Conservation (phyloP, 2,797 vertebrate genomes). For the Podarcis siculus region DNA sequence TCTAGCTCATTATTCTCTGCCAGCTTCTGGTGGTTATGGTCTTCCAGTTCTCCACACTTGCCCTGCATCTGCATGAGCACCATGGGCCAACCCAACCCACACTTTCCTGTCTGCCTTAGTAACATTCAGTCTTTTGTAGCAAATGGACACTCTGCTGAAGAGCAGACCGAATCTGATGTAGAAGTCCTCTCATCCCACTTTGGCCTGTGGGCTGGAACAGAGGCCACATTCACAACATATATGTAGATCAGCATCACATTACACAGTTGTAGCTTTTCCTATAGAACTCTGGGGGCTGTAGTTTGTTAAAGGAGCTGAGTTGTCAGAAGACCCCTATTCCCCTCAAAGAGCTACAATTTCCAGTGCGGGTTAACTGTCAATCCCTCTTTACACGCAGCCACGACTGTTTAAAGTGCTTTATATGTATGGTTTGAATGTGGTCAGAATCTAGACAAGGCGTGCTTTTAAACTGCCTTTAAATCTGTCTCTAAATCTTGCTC, state of each 20-base stretch:
- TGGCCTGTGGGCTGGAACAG: not conserved
- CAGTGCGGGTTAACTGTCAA: too few relatives aligned
- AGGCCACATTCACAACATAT: too few relatives aligned
- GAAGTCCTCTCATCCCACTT: not conserved
- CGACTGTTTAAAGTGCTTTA: too few relatives aligned
- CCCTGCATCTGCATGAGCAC: not conserved
- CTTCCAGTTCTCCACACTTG: not conserved
- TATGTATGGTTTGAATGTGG: too few relatives aligned
- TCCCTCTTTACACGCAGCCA: too few relatives aligned
- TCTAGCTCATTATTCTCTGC: too few relatives aligned
- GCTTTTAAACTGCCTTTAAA: not conserved
- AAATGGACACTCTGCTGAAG: not conserved
- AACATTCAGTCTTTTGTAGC: not conserved
- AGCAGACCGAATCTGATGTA: not conserved
- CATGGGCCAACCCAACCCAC: not conserved
- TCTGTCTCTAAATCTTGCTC: conserved; percentile 2
- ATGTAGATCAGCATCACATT: too few relatives aligned
- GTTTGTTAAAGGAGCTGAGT: too few relatives aligned
- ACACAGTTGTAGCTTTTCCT: too few relatives aligned
- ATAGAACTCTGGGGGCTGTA: too few relatives aligned
- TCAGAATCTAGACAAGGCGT: not conserved
- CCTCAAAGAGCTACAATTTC: too few relatives aligned
- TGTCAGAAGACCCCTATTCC: too few relatives aligned
- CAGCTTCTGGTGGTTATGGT: not conserved
- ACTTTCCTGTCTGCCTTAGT: not conserved